Evolutionary conservation across 2,797 vertebrate species (phyloP).

Genomic region (Trematomus bernacchii): DNA sequence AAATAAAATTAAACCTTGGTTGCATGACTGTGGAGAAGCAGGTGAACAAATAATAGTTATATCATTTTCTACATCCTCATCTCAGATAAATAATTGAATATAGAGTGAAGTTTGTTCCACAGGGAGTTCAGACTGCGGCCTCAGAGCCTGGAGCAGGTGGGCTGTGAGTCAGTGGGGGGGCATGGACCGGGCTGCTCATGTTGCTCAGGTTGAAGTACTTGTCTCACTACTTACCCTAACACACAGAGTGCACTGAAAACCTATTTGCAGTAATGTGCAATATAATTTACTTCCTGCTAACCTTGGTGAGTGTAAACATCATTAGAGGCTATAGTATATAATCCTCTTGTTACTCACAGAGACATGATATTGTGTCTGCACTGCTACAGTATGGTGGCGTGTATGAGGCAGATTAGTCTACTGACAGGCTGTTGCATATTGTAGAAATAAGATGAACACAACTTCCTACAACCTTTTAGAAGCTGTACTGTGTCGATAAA

Average conservation of each 20-base stretch:
- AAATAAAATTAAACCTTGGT: too few relatives aligned
- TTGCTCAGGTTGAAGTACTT: conserved; percentile 32
- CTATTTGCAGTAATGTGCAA: conserved; percentile 40
- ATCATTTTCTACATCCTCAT: background rate
- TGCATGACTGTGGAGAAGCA: background rate
- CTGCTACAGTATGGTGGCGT: conserved; percentile 10
- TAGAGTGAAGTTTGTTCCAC: conserved; percentile 7
- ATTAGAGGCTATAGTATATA: conserved; percentile 24
- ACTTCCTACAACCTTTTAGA: background rate
- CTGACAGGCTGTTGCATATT: background rate
- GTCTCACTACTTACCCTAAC: conserved; percentile 20
- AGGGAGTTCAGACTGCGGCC: conserved; percentile 9
- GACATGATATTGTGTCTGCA: conserved; percentile 24
- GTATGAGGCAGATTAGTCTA: conserved; percentile 24
- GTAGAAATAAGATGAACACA: conserved; percentile 10
- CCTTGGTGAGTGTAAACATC: conserved; percentile 36
- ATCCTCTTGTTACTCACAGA: conserved; percentile 28
- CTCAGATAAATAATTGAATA: conserved; percentile 19
- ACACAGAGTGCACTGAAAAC: conserved; percentile 24
- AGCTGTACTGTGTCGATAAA: background rate
- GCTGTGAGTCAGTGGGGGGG: conserved; percentile 33
- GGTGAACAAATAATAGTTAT: background rate
- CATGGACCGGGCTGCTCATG: conserved; percentile 30
- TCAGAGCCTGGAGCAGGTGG: conserved; percentile 38
- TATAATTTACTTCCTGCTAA: conserved; percentile 45